A percentile compares a stretch with the other conserved stretches of the same genome.
phyloP scores from a whole-genome alignment of 2,113 vertebrate species.

The Prionailurus bengalensis region DNA sequence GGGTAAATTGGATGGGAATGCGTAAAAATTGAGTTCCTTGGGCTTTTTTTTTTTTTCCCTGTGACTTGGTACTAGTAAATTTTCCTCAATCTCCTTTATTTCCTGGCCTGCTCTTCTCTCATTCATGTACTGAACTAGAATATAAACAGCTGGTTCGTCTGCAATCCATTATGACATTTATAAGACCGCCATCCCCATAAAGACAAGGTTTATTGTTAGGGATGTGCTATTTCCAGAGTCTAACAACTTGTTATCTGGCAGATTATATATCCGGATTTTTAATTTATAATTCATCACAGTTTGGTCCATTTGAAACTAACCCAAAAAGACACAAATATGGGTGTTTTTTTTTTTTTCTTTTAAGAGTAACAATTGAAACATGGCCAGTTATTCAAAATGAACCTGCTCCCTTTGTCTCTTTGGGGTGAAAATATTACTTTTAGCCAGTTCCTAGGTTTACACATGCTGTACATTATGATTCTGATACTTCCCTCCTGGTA shows the following conservation, averaged over 20 bases:
- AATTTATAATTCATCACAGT: constrained; percentile 70
- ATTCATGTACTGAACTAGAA: constrained; percentile 46
- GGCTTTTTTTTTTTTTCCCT: constrained; percentile 51
- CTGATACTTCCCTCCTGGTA: constrained; percentile 38
- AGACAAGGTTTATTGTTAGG: constrained; percentile 62
- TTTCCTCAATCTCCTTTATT: constrained; percentile 65
- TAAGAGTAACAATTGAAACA: constrained; percentile 72
- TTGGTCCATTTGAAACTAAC: constrained; percentile 72
- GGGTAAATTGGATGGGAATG: constrained; percentile 74
- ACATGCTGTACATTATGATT: constrained; percentile 72
- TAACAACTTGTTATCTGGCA: constrained; percentile 66
- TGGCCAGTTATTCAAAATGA: constrained; percentile 54
- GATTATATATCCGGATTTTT: constrained; percentile 54
- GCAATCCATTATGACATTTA: constrained; percentile 72
- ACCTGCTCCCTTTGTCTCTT: constrained; percentile 64
- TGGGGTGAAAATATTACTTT: constrained; percentile 73
- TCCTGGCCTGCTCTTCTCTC: not conserved
- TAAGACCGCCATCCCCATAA: constrained; percentile 48
- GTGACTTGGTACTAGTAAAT: constrained; percentile 70
- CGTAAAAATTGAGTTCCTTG: constrained; percentile 70
- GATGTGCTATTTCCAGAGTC: constrained; percentile 17
- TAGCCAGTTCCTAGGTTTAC: constrained; percentile 73
- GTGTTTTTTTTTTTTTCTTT: constrained; percentile 59
- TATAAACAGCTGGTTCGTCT: constrained; percentile 75
- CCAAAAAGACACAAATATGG: constrained; percentile 51